Conservation (phyloP, 2,888 invertebrate species). For the Drosophila paramelanica region DNA sequence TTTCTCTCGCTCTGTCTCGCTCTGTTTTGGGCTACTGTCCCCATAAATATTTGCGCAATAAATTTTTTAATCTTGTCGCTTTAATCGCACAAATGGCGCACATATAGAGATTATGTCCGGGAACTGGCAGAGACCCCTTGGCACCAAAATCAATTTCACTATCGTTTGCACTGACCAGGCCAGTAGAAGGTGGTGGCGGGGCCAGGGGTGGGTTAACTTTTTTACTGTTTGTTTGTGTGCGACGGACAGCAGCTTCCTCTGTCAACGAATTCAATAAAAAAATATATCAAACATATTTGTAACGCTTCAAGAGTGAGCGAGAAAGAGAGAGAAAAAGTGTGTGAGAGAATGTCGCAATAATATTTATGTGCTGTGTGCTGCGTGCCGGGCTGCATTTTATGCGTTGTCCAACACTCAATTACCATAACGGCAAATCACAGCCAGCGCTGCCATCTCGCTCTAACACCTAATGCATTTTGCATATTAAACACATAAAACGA, state of each 20-base stretch:
- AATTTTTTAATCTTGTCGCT: slow-evolving; percentile 86
- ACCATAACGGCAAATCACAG: slow-evolving; percentile 70
- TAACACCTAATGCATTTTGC: slow-evolving; percentile 72
- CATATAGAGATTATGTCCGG: slow-evolving; percentile 45
- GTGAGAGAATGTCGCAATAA: slow-evolving; percentile 42
- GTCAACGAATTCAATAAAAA: slow-evolving; percentile 69
- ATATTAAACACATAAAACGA: slow-evolving; percentile 85
- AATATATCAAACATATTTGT: slow-evolving; percentile 77
- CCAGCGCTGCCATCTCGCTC: slow-evolving; percentile 42
- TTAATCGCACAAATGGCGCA: slow-evolving; percentile 85
- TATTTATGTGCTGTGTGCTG: slow-evolving; percentile 57
- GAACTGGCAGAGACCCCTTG: slow-evolving; percentile 58
- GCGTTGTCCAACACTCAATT: slow-evolving; percentile 81
- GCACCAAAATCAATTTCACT: slow-evolving; percentile 83
- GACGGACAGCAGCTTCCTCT: slow-evolving; percentile 62
- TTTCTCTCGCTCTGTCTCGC: slow-evolving; percentile 12
- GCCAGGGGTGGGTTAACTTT: slow-evolving; percentile 31
- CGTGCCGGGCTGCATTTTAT: slow-evolving; percentile 68
- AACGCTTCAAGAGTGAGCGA: slow-evolving; percentile 50
- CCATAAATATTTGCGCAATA: slow-evolving; percentile 86
- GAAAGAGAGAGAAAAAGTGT: slow-evolving; percentile 2
- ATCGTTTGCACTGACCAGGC: slow-evolving; percentile 59
- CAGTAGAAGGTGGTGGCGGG: neutral
- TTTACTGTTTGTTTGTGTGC: slow-evolving; percentile 60
- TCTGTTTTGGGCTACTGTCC: slow-evolving; percentile 51